phyloP scores from a whole-genome alignment of 2,797 vertebrate genomes.

The Sphenopsis melanotis region DNA sequence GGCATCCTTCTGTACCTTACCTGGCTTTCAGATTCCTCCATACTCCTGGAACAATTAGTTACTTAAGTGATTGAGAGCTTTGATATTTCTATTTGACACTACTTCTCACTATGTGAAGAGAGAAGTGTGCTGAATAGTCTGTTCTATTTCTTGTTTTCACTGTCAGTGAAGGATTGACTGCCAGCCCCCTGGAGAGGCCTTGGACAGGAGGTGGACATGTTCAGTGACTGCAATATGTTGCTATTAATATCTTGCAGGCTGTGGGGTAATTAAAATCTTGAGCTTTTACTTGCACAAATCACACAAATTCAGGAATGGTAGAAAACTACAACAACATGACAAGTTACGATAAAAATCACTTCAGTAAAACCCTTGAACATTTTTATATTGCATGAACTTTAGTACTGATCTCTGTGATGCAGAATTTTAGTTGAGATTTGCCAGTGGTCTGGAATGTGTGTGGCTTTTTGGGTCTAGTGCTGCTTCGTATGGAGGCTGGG shows the following conservation, averaged over 20 bases:
- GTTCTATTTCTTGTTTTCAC: not conserved
- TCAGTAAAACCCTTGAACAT: not conserved
- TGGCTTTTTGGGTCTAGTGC: not conserved
- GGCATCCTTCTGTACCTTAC: not conserved
- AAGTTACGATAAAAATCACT: not conserved
- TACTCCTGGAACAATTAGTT: not conserved
- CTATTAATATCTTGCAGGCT: not conserved
- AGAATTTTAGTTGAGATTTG: not conserved
- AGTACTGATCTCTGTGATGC: not conserved
- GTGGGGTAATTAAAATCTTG: not conserved
- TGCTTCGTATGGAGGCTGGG: accelerated
- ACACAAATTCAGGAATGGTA: not conserved
- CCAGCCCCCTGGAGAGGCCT: not conserved
- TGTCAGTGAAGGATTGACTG: not conserved
- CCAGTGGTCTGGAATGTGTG: not conserved
- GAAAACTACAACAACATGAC: not conserved
- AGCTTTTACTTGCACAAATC: not conserved
- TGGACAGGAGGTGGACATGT: not conserved
- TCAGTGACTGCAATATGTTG: not conserved
- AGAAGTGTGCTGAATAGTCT: not conserved
- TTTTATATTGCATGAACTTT: not conserved
- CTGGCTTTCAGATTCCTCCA: not conserved
- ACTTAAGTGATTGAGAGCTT: not conserved
- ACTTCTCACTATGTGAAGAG: not conserved
- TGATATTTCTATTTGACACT: not conserved